Evolutionary conservation across 1,140 invertebrate species (phyloP), one percentile per base, ranked within the genome.

Genomic region (Hydropsyche tenuis): DNA sequence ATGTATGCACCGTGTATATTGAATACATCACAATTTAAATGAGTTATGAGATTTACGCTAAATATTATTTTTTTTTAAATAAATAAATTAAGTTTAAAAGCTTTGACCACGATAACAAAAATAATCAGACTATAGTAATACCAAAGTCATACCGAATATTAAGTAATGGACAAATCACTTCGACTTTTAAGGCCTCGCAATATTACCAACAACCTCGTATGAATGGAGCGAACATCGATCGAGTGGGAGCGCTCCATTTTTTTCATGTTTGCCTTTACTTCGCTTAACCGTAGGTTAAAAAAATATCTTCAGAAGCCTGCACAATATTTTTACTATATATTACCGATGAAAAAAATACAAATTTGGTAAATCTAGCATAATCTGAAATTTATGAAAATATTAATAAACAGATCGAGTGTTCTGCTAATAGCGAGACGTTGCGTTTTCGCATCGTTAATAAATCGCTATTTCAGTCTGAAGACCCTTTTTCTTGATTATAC

Each of bases 61-160:
- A 46, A 43, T 27, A 66, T 27, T 27, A n/a, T n/a, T 45, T 48
- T 25, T 48, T 20, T 48, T 46, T 37, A 48, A 46, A 68, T 68
- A 68, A 70, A 70, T 70, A 68, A 68, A 68, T 68, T 37, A 68
- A 68, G 46, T 70, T n/a, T 70, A 70, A 70, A 56, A 70, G 68
- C 68, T 48, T 68, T 56, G 30, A 70, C 27, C 43, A 48, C 16
- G 11, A 70, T 56, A 53, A 70, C 68, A 70, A 70, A 70, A 53
- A 70, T 70, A 68, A 68, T 48, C 45, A 46, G 14, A 46, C 9
- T 48, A 43, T 16, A 18, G 48, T 53, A 22, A 25, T 48, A 68
- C n/a, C 25, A 23, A 20, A 68, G 14, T 68, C 64, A 22, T 68
- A 68, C 30, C 27, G 63, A 68, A 68, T 11, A 27, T 68, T 27